These are phyloP conservation scores for Lutraria rhynchaena DNA, from an alignment of 1,140 invertebrate species.

Conservation along the genomic window DNA sequence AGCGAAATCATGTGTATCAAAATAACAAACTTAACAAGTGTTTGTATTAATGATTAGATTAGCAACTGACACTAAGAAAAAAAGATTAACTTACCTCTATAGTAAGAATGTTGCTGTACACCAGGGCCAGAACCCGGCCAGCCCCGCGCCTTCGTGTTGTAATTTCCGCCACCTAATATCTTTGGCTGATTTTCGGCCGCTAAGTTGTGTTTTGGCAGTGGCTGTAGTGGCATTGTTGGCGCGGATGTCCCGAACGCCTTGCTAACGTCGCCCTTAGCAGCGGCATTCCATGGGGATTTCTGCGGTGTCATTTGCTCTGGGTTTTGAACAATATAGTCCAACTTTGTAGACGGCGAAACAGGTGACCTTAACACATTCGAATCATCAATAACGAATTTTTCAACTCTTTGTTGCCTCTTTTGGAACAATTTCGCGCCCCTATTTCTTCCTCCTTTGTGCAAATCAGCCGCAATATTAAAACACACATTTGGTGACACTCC, in stretches of 20 bases:
- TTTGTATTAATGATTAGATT: neutral
- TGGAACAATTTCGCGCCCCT: constrained; percentile 92
- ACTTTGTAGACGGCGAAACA: constrained; percentile 57
- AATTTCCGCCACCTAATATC: constrained; percentile 66
- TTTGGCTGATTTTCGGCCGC: constrained; percentile 27
- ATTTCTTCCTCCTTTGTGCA: constrained; percentile 71
- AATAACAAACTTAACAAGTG: neutral
- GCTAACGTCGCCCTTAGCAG: constrained; percentile 87
- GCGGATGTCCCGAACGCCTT: constrained; percentile 84
- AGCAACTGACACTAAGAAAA: neutral
- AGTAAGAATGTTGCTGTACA: constrained; percentile 50
- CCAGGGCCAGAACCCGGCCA: constrained; percentile 60
- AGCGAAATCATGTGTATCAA: neutral
- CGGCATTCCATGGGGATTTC: constrained; percentile 89
- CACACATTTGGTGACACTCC: constrained; percentile 69
- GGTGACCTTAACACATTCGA: constrained; percentile 79
- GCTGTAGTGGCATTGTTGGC: constrained; percentile 13
- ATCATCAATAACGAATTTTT: constrained; percentile 94
- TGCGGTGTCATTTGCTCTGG: constrained; percentile 84
- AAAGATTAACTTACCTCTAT: constrained; percentile 38
- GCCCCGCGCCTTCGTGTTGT: constrained; percentile 70
- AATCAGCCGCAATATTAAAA: constrained; percentile 70
- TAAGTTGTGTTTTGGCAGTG: constrained; percentile 51
- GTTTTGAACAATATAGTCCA: constrained; percentile 76
- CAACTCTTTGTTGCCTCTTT: constrained; percentile 91